Evolutionary conservation across 2,113 vertebrate species (phyloP), one percentile per base, ranked within the genome.

Genomic region (Erpornis zantholeuca): DNA sequence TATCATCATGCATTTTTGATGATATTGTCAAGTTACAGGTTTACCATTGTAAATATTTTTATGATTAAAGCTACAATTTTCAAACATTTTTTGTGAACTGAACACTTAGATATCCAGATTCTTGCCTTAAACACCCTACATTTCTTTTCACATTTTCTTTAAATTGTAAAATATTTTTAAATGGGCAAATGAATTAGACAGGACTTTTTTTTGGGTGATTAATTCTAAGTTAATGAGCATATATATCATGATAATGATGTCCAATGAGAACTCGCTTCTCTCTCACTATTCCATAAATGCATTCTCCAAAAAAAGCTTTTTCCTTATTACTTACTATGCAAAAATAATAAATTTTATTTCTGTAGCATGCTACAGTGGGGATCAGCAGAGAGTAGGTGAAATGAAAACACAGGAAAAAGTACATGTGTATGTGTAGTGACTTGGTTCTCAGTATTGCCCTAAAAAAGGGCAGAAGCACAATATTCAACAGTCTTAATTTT

Each of bases 271-370:
- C 10, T 70, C 57, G 5, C 5, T 86, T 92, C 31, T 36, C 11
- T 69, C 11, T 78, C 1, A 1, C 24, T 10, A 61, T 0, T 2
- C 4, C 12, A 28, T 50, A 49, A 81, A 66, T 17, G 0, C 20
- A 6, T 56, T 28, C 15, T 69, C 8, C 4, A 72, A 86, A 79
- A 78, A 16, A 19, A 31, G 0, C 3, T 50, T 69, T 76, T 44
- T 24, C 11, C 11, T 15, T 12, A 9, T 29, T 66, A 29, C 5
- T 78, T 86, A 5, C 8, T 33, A 19, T 29, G 22, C 20, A 65
- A 77, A 87, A 68, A 7, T 29, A 72, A 11, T 64, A 52, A 20
- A 18, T 25, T 33, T 63, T 71, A 17, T 75, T 71, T 17, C 31
- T 79, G 15, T 52, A 50, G 5, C 5, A 15, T 75, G 35, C 6